phyloP scores from a whole-genome alignment of 2,797 vertebrate species.

The Notolepis coatsorum region DNA sequence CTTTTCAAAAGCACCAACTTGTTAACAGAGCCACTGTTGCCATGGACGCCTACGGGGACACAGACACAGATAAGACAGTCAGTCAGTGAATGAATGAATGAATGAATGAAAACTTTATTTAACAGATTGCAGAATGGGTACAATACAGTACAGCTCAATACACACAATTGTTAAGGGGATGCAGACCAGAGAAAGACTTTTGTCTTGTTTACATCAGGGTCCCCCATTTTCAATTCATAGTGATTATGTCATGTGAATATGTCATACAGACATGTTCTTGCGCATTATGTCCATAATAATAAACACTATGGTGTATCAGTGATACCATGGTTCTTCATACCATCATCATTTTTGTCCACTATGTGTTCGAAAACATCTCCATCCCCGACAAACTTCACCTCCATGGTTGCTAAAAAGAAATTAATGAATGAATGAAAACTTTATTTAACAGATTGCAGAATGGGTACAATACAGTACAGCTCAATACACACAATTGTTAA shows the following conservation, averaged over 20 bases:
- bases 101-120: constrained; percentile 10
- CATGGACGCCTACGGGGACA: constrained; percentile 62
- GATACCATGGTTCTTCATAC: constrained; percentile 22
- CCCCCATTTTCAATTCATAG: no score
- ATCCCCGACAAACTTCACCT: constrained; percentile 91
- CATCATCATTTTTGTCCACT: constrained; percentile 87
- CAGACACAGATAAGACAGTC: not conserved
- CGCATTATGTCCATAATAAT: not conserved
- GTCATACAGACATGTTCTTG: no score
- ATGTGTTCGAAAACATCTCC: constrained; percentile 92
- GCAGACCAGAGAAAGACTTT: no score
- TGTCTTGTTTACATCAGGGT: no score
- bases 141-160: no score
- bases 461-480: no score
- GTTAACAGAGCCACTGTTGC: constrained; percentile 72
- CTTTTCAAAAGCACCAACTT: constrained; percentile 79
- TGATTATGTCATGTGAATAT: no score
- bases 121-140: no score
- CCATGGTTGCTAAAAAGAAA: constrained; percentile 60
- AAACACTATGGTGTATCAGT: not conserved
- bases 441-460: no score
- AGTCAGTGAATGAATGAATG: not conserved
- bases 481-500: no score
- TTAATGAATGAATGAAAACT: no score
- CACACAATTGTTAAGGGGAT: no score